Conservation (phyloP, 2,888 invertebrate genomes). For the Cyclophora albipunctata region DNA sequence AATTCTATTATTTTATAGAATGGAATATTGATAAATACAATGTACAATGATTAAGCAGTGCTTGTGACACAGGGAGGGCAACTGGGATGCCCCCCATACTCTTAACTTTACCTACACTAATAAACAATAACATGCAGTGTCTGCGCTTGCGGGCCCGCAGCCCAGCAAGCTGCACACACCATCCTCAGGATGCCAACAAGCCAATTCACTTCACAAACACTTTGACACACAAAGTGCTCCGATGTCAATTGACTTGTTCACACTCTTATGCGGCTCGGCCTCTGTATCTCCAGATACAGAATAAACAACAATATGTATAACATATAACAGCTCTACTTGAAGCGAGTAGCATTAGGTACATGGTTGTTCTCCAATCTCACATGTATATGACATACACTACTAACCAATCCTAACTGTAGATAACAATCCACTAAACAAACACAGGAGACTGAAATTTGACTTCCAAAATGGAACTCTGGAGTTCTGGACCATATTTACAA, state of each 20-base stretch:
- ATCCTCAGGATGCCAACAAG: conserved; percentile 23
- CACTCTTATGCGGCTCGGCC: conserved; percentile 27
- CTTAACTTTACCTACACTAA: conserved; percentile 47
- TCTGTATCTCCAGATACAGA: conserved; percentile 45
- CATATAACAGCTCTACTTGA: conserved; percentile 60
- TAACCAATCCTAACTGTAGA: conserved; percentile 41
- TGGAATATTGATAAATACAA: conserved; percentile 64
- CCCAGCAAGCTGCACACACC: conserved; percentile 20
- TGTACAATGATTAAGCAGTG: conserved; percentile 59
- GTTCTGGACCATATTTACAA: conserved; percentile 61
- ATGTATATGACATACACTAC: conserved; percentile 43
- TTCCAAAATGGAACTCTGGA: conserved; percentile 38
- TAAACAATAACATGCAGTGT: conserved; percentile 58
- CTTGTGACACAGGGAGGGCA: conserved; percentile 25
- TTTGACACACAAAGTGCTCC: conserved; percentile 39
- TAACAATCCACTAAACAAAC: conserved; percentile 50
- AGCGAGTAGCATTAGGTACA: conserved; percentile 65
- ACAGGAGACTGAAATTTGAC: conserved; percentile 46
- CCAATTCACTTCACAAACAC: conserved; percentile 27
- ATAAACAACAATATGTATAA: conserved; percentile 56
- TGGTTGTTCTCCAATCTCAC: conserved; percentile 46
- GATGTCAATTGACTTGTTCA: conserved; percentile 26
- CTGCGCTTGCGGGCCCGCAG: conserved; percentile 18
- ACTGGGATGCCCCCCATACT: conserved; percentile 20
- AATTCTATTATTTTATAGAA: conserved; percentile 60